phyloP scores from a whole-genome alignment of 2,797 vertebrate species.

The Pantherophis alleghaniensis region DNA sequence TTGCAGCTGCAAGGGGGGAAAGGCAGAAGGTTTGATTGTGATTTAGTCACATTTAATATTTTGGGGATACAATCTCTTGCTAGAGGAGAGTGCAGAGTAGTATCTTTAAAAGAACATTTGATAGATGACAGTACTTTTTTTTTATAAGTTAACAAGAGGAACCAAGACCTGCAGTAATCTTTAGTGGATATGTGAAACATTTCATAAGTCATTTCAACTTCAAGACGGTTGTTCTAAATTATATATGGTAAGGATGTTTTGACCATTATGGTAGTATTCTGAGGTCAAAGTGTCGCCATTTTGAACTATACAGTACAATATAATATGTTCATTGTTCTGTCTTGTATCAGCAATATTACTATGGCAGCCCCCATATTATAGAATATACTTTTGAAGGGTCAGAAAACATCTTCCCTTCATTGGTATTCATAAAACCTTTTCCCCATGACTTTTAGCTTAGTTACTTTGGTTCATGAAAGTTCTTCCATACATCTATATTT shows the following conservation, averaged over 20 bases:
- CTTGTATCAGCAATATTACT: background rate
- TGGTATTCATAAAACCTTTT: background rate
- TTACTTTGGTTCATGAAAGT: background rate
- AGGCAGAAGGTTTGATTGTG: background rate
- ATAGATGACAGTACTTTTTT: constrained; percentile 30
- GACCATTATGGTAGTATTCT: background rate
- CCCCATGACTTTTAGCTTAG: background rate
- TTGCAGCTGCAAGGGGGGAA: background rate
- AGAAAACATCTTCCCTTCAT: background rate
- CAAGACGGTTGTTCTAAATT: background rate
- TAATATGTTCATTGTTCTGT: background rate
- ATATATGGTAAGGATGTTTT: background rate
- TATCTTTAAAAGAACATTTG: constrained; percentile 42
- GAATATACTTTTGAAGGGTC: background rate
- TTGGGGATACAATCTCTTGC: background rate
- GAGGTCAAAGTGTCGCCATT: background rate
- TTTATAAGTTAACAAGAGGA: constrained; percentile 45
- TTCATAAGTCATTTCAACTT: background rate
- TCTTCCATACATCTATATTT: background rate
- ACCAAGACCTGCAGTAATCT: background rate
- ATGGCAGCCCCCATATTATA: background rate
- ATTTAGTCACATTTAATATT: background rate
- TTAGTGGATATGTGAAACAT: background rate
- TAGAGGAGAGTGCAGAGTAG: background rate
- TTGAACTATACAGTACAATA: background rate